phyloP scores from a whole-genome alignment of 1,140 invertebrate genomes.

The Mya arenaria region DNA sequence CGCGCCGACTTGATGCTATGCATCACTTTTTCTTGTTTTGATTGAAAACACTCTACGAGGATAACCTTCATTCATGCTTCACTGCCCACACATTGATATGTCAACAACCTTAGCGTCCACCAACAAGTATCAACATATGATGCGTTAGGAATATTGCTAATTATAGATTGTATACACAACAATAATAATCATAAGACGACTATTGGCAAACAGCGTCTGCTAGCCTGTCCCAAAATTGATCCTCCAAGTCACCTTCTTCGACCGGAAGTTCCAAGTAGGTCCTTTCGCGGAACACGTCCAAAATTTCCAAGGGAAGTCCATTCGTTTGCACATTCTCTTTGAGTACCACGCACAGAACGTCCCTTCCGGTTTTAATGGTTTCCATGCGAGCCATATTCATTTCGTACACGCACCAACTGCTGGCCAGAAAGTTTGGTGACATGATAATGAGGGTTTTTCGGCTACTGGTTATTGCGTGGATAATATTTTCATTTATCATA shows the following conservation, averaged over 20 bases:
- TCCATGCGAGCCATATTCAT: slow-evolving; percentile 69
- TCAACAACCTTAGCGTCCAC: too few relatives aligned
- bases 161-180: too few relatives aligned
- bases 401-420: slow-evolving; percentile 86
- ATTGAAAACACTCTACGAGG: too few relatives aligned
- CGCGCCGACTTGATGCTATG: too few relatives aligned
- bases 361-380: slow-evolving; percentile 44
- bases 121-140: too few relatives aligned
- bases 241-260: not conserved
- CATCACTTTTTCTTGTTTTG: too few relatives aligned
- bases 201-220: not conserved
- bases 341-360: slow-evolving; percentile 57
- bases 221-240: slow-evolving; percentile 11
- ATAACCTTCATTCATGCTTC: too few relatives aligned
- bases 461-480: slow-evolving; percentile 84
- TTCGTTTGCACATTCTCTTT: slow-evolving; percentile 51
- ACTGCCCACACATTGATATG: too few relatives aligned
- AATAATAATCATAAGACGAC: not conserved
- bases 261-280: slow-evolving; percentile 53
- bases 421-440: slow-evolving; percentile 84
- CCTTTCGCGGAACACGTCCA: slow-evolving; percentile 48
- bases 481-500: slow-evolving; percentile 85
- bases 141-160: too few relatives aligned
- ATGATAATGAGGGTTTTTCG: slow-evolving; percentile 85
- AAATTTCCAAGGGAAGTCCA: slow-evolving; percentile 35